Conservation (phyloP, 2,888 invertebrate species). For the Heteropelma amictum region DNA sequence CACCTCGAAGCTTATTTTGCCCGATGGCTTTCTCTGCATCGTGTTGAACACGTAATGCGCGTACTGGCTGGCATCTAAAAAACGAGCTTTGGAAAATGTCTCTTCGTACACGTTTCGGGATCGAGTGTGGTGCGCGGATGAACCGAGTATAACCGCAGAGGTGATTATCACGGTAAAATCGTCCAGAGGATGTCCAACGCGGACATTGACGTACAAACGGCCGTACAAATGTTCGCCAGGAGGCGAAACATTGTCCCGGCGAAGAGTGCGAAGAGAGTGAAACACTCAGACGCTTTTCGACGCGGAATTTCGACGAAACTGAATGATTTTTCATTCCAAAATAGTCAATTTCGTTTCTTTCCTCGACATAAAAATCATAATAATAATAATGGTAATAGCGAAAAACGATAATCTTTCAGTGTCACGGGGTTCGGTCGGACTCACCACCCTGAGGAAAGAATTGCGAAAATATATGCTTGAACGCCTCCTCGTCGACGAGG, state of each 20-base stretch:
- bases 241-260: constrained; percentile 29
- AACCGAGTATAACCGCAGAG: neutral
- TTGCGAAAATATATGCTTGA: constrained; percentile 92
- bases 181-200: constrained; percentile 1
- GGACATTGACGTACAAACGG: neutral
- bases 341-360: neutral
- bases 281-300: too few species aligned
- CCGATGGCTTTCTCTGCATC: constrained; percentile 89
- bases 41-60: constrained; percentile 96
- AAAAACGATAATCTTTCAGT: neutral
- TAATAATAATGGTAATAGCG: too few species aligned
- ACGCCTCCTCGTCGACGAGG: constrained; percentile 91
- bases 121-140: neutral
- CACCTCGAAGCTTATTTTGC: constrained; percentile 94
- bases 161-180: neutral
- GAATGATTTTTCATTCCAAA: too few species aligned
- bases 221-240: constrained; percentile 17
- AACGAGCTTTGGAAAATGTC: constrained; percentile 4
- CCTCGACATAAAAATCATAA: too few species aligned
- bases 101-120: too few species aligned
- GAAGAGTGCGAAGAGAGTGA: too few species aligned
- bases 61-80: constrained; percentile 90
- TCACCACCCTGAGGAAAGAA: constrained; percentile 94
- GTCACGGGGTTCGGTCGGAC: constrained; percentile 51
- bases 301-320: constrained; percentile 23